Conservation (phyloP, 92 coral and sea anemone genomes). For the Siderastrea radians region DNA sequence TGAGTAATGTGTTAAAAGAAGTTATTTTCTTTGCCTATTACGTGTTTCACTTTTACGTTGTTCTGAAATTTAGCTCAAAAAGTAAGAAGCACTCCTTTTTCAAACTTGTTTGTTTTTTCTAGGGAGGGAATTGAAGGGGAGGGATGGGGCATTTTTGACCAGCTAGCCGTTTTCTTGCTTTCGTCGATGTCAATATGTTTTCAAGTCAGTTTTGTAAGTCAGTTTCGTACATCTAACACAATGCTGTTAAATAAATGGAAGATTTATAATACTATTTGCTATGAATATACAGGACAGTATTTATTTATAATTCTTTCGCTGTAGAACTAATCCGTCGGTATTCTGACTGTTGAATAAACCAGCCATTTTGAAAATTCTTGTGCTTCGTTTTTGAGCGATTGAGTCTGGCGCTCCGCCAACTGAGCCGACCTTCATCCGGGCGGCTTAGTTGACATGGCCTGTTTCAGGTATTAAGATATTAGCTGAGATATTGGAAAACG, state of each 20-base stretch:
- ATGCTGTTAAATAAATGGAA: slow-evolving; percentile 28
- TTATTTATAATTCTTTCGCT: slow-evolving; percentile 28
- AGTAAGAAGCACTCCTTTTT: slow-evolving; percentile 5
- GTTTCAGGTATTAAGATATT: too few species aligned
- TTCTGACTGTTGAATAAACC: slow-evolving; percentile 21
- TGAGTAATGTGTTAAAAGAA: neutral
- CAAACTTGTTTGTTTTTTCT: neutral
- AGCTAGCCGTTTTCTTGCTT: neutral
- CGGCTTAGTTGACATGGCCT: too few species aligned
- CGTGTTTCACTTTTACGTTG: too few species aligned
- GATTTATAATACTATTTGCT: slow-evolving; percentile 34
- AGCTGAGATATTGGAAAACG: too few species aligned
- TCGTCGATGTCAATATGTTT: neutral
- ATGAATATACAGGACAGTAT: slow-evolving; percentile 14
- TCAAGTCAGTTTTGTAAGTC: slow-evolving; percentile 15
- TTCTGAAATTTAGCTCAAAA: neutral
- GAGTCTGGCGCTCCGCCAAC: too few species aligned
- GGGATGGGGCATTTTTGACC: neutral
- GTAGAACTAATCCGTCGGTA: slow-evolving; percentile 2
- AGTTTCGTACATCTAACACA: slow-evolving; percentile 18
- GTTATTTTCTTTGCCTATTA: too few species aligned
- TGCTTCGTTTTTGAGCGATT: neutral
- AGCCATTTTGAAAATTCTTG: neutral
- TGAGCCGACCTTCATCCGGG: too few species aligned
- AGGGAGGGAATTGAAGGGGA: neutral